phyloP scores from a whole-genome alignment of 2,888 invertebrate species.

The Colostygia pectinataria region DNA sequence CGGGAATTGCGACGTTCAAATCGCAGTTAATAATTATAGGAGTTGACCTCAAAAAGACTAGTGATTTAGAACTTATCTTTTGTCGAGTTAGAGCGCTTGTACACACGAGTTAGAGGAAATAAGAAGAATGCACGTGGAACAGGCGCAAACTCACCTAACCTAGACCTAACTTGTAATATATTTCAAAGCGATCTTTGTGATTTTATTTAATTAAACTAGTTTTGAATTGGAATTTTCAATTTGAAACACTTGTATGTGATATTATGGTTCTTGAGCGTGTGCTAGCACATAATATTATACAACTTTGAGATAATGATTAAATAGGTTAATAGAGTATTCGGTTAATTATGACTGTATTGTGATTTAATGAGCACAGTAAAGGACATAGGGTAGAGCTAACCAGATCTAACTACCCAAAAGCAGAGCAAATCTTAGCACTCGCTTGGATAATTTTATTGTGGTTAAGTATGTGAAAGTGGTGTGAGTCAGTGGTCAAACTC shows the following conservation, averaged over 20 bases:
- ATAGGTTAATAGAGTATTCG: slow-evolving; percentile 48
- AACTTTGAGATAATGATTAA: slow-evolving; percentile 39
- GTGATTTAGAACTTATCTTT: slow-evolving; percentile 13
- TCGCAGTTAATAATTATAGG: slow-evolving; percentile 18
- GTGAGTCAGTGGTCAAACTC: too few relatives aligned
- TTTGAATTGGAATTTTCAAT: too few relatives aligned
- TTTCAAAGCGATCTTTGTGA: too few relatives aligned
- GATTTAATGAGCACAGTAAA: slow-evolving; percentile 30
- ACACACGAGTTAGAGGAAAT: not conserved
- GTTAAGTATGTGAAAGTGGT: too few relatives aligned
- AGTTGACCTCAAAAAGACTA: slow-evolving; percentile 22
- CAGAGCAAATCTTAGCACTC: too few relatives aligned
- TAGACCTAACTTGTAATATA: too few relatives aligned
- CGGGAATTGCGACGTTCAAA: slow-evolving; percentile 43
- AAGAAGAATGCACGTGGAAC: too few relatives aligned
- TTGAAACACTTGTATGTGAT: not conserved
- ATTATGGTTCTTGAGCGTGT: too few relatives aligned
- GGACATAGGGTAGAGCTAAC: slow-evolving; percentile 20
- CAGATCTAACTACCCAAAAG: slow-evolving; percentile 11
- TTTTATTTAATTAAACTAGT: too few relatives aligned
- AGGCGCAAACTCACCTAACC: too few relatives aligned
- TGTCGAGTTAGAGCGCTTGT: slow-evolving; percentile 14
- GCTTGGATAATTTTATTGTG: too few relatives aligned
- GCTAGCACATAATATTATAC: too few relatives aligned
- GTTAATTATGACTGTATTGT: slow-evolving; percentile 35